Percentiles rank a stretch among this genome's conserved stretches.
phyloP scores from a whole-genome alignment of 1,140 invertebrate genomes.

The Hirudo medicinalis region DNA sequence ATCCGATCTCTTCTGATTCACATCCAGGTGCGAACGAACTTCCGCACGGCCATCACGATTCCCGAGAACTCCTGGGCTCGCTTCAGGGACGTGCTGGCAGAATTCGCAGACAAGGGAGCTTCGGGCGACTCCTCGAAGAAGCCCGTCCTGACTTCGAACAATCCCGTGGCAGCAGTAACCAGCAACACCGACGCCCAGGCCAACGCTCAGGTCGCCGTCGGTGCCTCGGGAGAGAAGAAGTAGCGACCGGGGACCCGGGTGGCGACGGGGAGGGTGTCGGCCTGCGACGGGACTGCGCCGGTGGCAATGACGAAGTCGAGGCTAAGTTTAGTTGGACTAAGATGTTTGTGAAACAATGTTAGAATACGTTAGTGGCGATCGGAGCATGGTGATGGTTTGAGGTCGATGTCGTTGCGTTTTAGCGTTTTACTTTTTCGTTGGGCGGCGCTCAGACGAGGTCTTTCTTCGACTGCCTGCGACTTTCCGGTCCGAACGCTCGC shows the following conservation, averaged over 20 bases:
- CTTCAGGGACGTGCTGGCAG: slow-evolving; percentile 86
- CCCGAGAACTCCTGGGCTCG: slow-evolving; percentile 91
- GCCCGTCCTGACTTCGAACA: neutral
- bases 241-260: neutral
- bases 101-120: slow-evolving; percentile 41
- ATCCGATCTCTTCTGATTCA: no score
- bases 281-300: neutral
- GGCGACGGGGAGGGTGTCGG: neutral
- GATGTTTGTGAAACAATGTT: no score
- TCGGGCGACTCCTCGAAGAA: slow-evolving; percentile 7
- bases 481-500: no score
- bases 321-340: no score
- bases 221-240: slow-evolving; percentile 7
- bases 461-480: no score
- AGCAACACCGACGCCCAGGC: neutral
- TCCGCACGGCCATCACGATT: slow-evolving; percentile 91
- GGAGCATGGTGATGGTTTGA: neutral
- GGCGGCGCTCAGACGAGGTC: neutral
- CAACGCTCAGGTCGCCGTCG: neutral
- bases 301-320: neutral
- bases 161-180: neutral
- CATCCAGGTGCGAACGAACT: slow-evolving; percentile 80
- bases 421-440: neutral
- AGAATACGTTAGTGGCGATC: neutral
- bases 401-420: neutral